Evolutionary conservation across 2,113 vertebrate species (phyloP).

Genomic region (Xiphophorus hellerii): DNA sequence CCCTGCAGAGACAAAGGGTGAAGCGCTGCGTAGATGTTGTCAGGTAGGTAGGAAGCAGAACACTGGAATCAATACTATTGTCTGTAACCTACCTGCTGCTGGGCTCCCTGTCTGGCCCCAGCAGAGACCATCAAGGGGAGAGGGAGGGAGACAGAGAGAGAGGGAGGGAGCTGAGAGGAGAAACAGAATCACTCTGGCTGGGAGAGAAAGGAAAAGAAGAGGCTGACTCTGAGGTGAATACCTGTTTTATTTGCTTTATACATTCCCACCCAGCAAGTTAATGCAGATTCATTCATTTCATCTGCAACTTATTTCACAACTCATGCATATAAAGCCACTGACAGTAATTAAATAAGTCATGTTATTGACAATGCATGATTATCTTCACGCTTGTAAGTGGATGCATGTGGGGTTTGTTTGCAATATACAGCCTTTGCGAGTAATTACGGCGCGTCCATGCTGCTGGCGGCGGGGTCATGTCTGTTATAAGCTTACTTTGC

Average conservation of each 20-base stretch:
- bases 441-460: slow-evolving; percentile 6
- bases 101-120: slow-evolving; percentile 75
- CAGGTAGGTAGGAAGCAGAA: slow-evolving; percentile 68
- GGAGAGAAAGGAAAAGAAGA: slow-evolving; percentile 48
- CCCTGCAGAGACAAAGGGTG: slow-evolving; percentile 68
- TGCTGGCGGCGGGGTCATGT: slow-evolving; percentile 31
- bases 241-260: slow-evolving; percentile 1
- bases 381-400: not conserved
- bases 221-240: slow-evolving; percentile 52
- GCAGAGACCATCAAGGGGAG: slow-evolving; percentile 52
- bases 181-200: slow-evolving; percentile 45
- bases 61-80: slow-evolving; percentile 76
- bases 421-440: slow-evolving; percentile 18
- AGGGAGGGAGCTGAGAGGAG: slow-evolving; percentile 31
- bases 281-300: slow-evolving; percentile 15
- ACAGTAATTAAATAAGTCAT: not conserved
- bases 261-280: slow-evolving; percentile 11
- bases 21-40: slow-evolving; percentile 51
- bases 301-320: slow-evolving; percentile 31
- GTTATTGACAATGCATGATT: slow-evolving; percentile 1
- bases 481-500: slow-evolving; percentile 21
- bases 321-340: slow-evolving; percentile 14
- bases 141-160: slow-evolving; percentile 39
- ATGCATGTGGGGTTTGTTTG: slow-evolving; percentile 17
- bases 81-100: slow-evolving; percentile 77